Conservation (phyloP, 2,888 invertebrate genomes). For the Mythimna pallens region DNA sequence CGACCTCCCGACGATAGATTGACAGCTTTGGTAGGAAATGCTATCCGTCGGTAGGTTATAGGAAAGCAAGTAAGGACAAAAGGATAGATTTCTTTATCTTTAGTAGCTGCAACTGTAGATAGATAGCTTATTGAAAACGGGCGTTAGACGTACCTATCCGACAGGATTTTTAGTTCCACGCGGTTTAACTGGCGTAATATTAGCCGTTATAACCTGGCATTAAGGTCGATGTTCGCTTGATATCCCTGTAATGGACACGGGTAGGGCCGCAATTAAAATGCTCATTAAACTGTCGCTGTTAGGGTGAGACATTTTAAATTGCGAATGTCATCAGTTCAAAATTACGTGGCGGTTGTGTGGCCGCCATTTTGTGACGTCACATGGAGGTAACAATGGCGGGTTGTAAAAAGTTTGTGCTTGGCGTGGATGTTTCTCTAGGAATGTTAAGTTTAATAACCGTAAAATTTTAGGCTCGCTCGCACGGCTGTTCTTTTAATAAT, state of each 20-base stretch:
- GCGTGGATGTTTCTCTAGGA: constrained; percentile 5
- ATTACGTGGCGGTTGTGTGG: constrained; percentile 64
- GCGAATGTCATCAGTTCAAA: constrained; percentile 72
- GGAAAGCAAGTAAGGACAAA: no score
- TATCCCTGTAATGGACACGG: constrained; percentile 68
- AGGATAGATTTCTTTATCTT: no score
- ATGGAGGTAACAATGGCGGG: constrained; percentile 34
- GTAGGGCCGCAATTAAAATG: constrained; percentile 78
- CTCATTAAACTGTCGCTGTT: constrained; percentile 73
- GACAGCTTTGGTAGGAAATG: no score
- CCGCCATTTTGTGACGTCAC: constrained; percentile 59
- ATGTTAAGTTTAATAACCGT: constrained; percentile 28
- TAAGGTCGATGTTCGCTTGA: constrained; percentile 66
- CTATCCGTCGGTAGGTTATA: no score
- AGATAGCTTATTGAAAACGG: no score
- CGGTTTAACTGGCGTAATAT: constrained; percentile 41
- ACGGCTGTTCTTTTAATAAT: constrained; percentile 1
- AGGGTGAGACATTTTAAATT: constrained; percentile 70
- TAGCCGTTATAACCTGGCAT: constrained; percentile 49
- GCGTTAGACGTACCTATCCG: constrained; percentile 16
- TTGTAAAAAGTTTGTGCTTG: constrained; percentile 18
- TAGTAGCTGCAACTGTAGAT: no score
- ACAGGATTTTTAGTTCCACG: constrained; percentile 49
- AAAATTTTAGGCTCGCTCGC: neutral
- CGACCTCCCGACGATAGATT: no score